Conservation (phyloP, 2,888 invertebrate genomes). For the Amiota minor region DNA sequence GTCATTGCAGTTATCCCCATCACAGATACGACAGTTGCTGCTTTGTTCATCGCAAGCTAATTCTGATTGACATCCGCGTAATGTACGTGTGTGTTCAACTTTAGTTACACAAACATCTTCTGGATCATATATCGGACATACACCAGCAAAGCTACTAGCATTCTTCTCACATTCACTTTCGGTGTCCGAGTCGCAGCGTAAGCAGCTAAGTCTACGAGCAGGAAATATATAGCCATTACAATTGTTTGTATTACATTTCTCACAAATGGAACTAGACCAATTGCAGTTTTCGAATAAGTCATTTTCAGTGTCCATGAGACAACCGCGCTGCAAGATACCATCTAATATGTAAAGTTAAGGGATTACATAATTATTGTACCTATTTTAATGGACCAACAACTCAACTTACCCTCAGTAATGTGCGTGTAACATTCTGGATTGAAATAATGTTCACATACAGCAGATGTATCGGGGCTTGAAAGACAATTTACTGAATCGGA, state of each 20-base stretch:
- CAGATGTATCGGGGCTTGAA: neutral
- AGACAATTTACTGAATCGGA: conserved; percentile 47
- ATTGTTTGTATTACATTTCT: conserved; percentile 46
- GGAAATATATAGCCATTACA: conserved; percentile 63
- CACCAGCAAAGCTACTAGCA: conserved; percentile 44
- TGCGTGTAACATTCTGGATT: neutral
- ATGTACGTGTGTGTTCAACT: conserved; percentile 53
- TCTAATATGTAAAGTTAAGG: conserved; percentile 40
- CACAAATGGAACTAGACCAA: conserved; percentile 49
- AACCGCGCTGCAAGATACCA: conserved; percentile 61
- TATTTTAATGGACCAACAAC: too few species aligned
- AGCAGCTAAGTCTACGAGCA: conserved; percentile 57
- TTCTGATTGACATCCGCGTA: conserved; percentile 64
- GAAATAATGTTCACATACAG: conserved; percentile 46
- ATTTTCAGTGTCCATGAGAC: conserved; percentile 53
- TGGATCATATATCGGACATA: conserved; percentile 55
- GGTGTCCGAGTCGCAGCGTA: conserved; percentile 59
- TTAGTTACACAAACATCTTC: conserved; percentile 58
- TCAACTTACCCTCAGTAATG: neutral
- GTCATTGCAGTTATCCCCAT: conserved; percentile 60
- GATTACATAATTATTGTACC: neutral
- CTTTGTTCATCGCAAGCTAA: conserved; percentile 54
- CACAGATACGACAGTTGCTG: conserved; percentile 58
- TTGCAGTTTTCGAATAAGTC: conserved; percentile 55
- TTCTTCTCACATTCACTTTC: conserved; percentile 53